Percentiles rank a stretch among this genome's conserved stretches.
Conservation (phyloP, 2,888 invertebrate genomes). For the Tiliacea citrago region DNA sequence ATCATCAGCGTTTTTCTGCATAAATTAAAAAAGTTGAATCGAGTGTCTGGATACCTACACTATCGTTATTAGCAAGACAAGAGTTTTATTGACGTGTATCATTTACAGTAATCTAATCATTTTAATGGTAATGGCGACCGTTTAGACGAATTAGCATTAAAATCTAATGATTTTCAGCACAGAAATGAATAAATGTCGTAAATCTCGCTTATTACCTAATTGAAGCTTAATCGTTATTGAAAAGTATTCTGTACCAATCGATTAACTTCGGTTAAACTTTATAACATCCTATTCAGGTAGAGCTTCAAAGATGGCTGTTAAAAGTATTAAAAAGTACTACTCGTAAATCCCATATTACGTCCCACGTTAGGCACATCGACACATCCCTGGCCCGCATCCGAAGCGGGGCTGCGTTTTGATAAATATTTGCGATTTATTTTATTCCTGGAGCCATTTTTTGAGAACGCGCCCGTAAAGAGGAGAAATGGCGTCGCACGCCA, state of each 20-base stretch:
- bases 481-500: conserved; percentile 79
- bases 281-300: background rate
- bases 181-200: conserved; percentile 5
- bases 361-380: conserved; percentile 55
- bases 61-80: background rate
- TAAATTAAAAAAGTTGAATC: background rate
- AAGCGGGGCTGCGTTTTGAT: conserved; percentile 81
- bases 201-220: background rate
- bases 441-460: conserved; percentile 85
- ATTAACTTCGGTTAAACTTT: background rate
- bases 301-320: conserved; percentile 11
- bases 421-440: conserved; percentile 88
- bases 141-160: background rate
- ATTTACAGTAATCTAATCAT: conserved; percentile 5
- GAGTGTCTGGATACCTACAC: too few relatives aligned
- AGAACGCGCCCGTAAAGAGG: conserved; percentile 81
- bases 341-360: conserved; percentile 42
- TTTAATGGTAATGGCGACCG: background rate
- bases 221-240: background rate
- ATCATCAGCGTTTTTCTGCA: background rate
- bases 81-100: background rate
- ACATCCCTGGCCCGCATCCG: conserved; percentile 73
- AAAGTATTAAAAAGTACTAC: conserved; percentile 37
- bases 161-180: background rate
- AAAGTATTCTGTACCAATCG: background rate